Evolutionary conservation across 2,888 invertebrate genomes (phyloP), one percentile per base, ranked within the genome.

Genomic region (Oxycera nigricornis): DNA sequence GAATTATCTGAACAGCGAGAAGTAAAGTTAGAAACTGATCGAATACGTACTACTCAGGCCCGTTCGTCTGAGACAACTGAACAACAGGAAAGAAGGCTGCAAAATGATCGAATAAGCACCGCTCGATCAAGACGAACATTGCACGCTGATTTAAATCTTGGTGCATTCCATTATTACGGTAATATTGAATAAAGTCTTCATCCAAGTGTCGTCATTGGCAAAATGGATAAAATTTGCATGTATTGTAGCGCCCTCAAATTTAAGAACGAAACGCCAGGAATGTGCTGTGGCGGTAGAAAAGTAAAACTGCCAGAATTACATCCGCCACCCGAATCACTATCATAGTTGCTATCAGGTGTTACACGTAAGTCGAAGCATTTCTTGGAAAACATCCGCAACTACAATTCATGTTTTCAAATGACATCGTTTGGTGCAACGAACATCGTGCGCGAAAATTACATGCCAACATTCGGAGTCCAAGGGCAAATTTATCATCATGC

Each of bases 201-300:
- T 78, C 74, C 79, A 79, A 79, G 78, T 77, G 79, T 80, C 74
- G 78, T 76, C 77, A 80, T 81, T 79, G 79, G 79, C 75, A 73
- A 73, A 79, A 81, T 83, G 81, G 79, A 78, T 77, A 78, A 74
- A 72, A 76, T 81, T 77, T 82, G 82, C 76, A 72, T 55, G 79
- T 79, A 81, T 81, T 82, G 82, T 77, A 79, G 80, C 76, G 81
- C 82, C 75, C 79, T 82, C 68, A 82, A 82, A 76, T 83, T 78
- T 74, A 80, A 79, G n/a, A 80, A 79, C 77, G 83, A 85, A 82
- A 77, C 82, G 61, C 78, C 79, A 78, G 84, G 82, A 78, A 81
- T 84, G 80, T 85, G 83, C 78, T 85, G 83, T 79, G 79, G 81
- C 73, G 80, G 78, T 77, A 83, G 83, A 76, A 84, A 85, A 81